Base-by-base conservation (phyloP, 1,140 invertebrate species). In the Hydropsyche tenuis region DNA sequence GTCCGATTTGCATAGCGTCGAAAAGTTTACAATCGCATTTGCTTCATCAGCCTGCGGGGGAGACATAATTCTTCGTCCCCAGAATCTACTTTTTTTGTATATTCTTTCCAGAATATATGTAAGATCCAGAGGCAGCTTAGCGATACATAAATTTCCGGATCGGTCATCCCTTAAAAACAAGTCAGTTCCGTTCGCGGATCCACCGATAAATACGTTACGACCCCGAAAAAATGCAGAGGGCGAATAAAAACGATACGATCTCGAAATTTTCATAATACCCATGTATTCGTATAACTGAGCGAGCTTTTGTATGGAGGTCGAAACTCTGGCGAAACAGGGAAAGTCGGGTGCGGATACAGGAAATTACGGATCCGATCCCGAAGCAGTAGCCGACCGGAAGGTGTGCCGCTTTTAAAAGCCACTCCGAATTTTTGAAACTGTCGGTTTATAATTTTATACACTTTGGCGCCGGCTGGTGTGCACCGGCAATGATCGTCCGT, bases 11-110 rank as follows among this genome's bases (percentile, higher is more conserved):
- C 84, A 85, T 85, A 80, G 80, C 81, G 79, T 79, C 79, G 81
- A 82, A 84, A 85, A 86, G 81, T 86, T 85, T 81, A 82, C 84
- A 86, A 85, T 85, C 83, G 81, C 81, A 84, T 85, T 85, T 82
- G 80, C 81, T 81, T 85, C 84, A 85, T 85, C 83, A 84, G 84
- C 83, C 84, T 27, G 43, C n/a, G 65, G 75, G 56, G 60, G 60
- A 68, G 23, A 68, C 30, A 72, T 69, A 62, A 74, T 72, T 74
- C 63, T 72, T 77, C 64, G 27, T 73, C 53, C 37, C 20, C 23
- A 20, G 14, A n/a, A 20, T n/a, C n/a, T 20, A 30, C 30, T 70
- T 70, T 46, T 53, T 70, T 25, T 23, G n/a, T 22, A 27, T 68
- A 18, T 68, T 25, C 70, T 72, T 37, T 56, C 25, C 27, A 11